A percentile compares a stretch with the other conserved stretches of the same genome.
phyloP scores from a whole-genome alignment of 2,888 invertebrate species.

The Bimastos eiseni region DNA sequence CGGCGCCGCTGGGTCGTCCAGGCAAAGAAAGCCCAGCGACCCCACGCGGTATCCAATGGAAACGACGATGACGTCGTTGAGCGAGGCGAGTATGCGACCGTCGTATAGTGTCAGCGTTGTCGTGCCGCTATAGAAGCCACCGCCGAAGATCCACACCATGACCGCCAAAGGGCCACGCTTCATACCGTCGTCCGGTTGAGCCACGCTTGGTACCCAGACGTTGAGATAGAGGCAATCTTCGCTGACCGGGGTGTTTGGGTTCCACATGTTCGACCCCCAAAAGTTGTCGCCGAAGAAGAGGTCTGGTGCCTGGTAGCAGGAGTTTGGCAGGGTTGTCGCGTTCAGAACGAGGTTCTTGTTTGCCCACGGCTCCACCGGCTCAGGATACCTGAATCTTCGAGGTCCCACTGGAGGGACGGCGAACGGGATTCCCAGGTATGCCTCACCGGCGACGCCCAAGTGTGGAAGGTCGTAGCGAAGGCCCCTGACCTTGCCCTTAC shows the following conservation, averaged over 20 bases:
- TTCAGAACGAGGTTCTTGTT: constrained; percentile 70
- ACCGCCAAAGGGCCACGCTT: constrained; percentile 23
- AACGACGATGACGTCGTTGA: constrained; percentile 85
- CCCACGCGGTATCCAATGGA: constrained; percentile 94
- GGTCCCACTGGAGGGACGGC: constrained; percentile 70
- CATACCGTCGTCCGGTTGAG: too few relatives aligned
- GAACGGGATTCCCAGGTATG: constrained; percentile 60
- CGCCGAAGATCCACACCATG: constrained; percentile 78
- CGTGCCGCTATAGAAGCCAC: constrained; percentile 79
- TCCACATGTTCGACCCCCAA: constrained; percentile 41
- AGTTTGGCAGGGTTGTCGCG: constrained; percentile 62
- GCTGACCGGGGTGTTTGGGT: constrained; percentile 52
- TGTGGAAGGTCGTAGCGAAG: constrained; percentile 24
- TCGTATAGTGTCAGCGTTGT: constrained; percentile 91
- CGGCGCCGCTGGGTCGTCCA: constrained; percentile 70
- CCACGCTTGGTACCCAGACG: constrained; percentile 75
- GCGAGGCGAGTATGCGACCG: constrained; percentile 82
- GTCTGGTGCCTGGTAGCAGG: constrained; percentile 43
- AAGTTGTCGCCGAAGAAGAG: constrained; percentile 38
- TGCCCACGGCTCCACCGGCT: constrained; percentile 53
- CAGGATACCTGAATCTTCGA: constrained; percentile 55
- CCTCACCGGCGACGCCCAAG: constrained; percentile 45
- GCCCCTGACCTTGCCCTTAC: constrained; percentile 30
- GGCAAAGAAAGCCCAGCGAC: constrained; percentile 73
- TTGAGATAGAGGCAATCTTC: constrained; percentile 95